Evolutionary conservation across 1,140 invertebrate species (phyloP), one percentile per base, ranked within the genome.

Genomic region (Eupristina koningsbergeri): DNA sequence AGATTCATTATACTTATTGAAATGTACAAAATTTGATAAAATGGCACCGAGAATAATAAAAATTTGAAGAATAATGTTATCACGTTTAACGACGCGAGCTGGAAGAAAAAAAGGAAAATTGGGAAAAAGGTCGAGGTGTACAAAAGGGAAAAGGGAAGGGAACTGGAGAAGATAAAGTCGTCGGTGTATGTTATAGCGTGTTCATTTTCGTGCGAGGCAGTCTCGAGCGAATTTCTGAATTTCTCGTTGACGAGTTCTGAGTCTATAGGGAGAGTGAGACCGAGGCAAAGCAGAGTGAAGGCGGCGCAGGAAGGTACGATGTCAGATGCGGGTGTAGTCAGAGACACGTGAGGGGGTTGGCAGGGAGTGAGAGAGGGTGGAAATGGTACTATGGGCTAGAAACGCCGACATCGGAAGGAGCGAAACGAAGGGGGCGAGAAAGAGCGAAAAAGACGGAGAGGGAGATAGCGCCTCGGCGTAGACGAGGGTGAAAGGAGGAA

Each of bases 281-380:
- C 29, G 80, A 41, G 64, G 64, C 61, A 17, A 75, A 58, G 67
- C 71, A 64, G 79, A 71, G 53, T 36, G 69, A 53, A 63, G 78
- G 73, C 73, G 73, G 73, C 81, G 81, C 47, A 86, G 74, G 85
- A 84, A 86, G 85, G 75, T 82, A 84, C 83, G 80, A 84, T 83
- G 85, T 84, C 80, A 84, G 85, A 86, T 86, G 83, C 80, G 85
- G 83, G 79, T 74, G 80, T 76, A 82, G 81, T 82, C 73, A 39
- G 76, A 79, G 82, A 84, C 82, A 84, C 82, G 83, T 80, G 83
- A 84, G 78, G 77, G 76, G 77, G 76, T 76, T 47, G 81, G 61
- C 63, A 69, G 47, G 67, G 67, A 19, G 83, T 39, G 76, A 71
- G 47, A 53, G 58, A 61, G 61, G 81, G 73, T 58, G 53, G 69